Evolutionary conservation across 1,140 invertebrate species (phyloP).

Genomic region (Drosophila pectinifera): DNA sequence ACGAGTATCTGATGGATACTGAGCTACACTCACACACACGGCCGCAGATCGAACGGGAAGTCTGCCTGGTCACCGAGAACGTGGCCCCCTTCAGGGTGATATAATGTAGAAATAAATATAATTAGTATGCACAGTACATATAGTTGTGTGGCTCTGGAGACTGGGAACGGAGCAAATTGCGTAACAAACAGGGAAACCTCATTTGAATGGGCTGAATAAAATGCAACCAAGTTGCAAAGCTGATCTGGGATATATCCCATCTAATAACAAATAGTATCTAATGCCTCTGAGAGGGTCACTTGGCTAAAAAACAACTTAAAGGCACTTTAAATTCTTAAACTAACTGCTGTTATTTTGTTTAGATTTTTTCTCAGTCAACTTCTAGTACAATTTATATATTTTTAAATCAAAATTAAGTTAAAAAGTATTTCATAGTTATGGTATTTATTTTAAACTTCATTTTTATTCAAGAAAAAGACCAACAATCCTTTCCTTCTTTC

Average conservation of each 20-base stretch:
- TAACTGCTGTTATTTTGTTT: too few relatives aligned
- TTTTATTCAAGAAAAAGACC: too few relatives aligned
- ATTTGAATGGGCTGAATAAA: constrained; percentile 7
- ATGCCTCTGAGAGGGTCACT: neutral
- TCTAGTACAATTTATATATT: neutral
- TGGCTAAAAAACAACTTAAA: too few relatives aligned
- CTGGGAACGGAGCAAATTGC: constrained; percentile 22
- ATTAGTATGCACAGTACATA: constrained; percentile 62
- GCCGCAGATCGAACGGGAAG: constrained; percentile 50
- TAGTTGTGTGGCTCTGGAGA: constrained; percentile 14
- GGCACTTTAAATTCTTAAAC: too few relatives aligned
- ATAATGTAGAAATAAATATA: constrained; percentile 51
- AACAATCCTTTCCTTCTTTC: neutral
- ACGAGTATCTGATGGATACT: constrained; percentile 51
- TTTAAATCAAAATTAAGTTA: neutral
- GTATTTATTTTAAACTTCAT: too few relatives aligned
- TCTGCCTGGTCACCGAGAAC: constrained; percentile 37
- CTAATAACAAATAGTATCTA: too few relatives aligned
- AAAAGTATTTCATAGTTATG: too few relatives aligned
- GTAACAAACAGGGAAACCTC: constrained; percentile 20
- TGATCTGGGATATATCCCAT: neutral
- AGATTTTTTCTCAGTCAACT: too few relatives aligned
- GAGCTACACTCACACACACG: constrained; percentile 21
- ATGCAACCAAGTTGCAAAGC: neutral
- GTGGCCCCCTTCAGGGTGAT: constrained; percentile 47